Evolutionary conservation across 2,888 invertebrate species (phyloP).

Genomic region (Tiliacea aurago): DNA sequence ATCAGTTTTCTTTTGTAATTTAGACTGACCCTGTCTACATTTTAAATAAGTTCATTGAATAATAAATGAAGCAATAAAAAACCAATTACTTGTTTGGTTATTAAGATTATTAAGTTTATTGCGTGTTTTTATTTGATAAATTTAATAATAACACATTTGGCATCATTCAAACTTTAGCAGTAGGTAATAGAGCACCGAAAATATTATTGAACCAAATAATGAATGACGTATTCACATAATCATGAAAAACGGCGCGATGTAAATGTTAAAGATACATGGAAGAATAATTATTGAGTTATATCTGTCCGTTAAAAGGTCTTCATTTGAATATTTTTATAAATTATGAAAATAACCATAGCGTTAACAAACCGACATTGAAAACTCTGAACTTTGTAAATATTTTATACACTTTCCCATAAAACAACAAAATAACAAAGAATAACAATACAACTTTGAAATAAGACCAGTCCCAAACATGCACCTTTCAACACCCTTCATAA

Average conservation of each 20-base stretch:
- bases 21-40: conserved; percentile 18
- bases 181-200: neutral
- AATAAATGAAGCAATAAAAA: neutral
- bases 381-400: conserved; percentile 14
- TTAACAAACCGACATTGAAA: conserved; percentile 16
- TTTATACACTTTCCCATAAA: conserved; percentile 4
- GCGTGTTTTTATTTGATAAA: neutral
- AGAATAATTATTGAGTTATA: neutral
- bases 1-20: conserved; percentile 13
- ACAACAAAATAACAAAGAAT: conserved; percentile 41
- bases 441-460: conserved; percentile 50
- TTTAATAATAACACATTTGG: neutral
- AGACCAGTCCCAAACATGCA: conserved; percentile 32
- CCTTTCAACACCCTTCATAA: conserved; percentile 39
- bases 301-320: neutral
- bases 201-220: neutral
- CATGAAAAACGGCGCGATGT: neutral
- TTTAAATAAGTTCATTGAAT: conserved; percentile 27
- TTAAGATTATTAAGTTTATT: neutral
- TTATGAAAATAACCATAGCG: neutral
- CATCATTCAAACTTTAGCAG: neutral
- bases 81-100: conserved; percentile 1
- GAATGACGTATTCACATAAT: neutral
- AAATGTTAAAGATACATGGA: neutral
- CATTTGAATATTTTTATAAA: neutral